Evolutionary conservation across 2,797 vertebrate species (phyloP).

Genomic region (Philypnodon macrostomus): DNA sequence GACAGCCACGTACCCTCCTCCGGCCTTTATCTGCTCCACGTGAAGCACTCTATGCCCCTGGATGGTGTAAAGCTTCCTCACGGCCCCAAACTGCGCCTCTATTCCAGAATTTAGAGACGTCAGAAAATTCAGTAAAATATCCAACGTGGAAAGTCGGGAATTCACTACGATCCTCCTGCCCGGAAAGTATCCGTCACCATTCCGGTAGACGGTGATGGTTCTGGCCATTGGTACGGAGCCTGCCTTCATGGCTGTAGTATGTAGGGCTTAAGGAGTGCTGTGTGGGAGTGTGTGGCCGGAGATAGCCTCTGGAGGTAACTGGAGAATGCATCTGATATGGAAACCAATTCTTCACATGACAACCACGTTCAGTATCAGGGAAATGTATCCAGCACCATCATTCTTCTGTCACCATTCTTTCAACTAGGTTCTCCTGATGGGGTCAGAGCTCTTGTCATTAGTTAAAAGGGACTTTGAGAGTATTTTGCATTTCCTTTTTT

Average conservation of each 20-base stretch:
- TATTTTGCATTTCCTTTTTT: no score
- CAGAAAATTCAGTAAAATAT: slow-evolving; percentile 75
- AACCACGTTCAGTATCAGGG: slow-evolving; percentile 19
- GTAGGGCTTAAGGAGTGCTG: background rate
- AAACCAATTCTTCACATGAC: slow-evolving; percentile 35
- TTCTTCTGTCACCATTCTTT: background rate
- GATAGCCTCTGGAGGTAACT: slow-evolving; percentile 48
- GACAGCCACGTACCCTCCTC: slow-evolving; percentile 74
- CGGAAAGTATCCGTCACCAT: slow-evolving; percentile 74
- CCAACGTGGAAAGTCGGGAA: slow-evolving; percentile 68
- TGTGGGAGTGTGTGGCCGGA: slow-evolving; percentile 2
- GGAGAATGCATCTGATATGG: slow-evolving; percentile 48
- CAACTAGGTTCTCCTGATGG: background rate
- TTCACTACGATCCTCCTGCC: slow-evolving; percentile 73
- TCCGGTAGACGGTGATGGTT: slow-evolving; percentile 74
- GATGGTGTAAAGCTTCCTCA: slow-evolving; percentile 74
- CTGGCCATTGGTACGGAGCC: slow-evolving; percentile 48
- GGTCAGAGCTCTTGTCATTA: no score
- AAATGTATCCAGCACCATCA: slow-evolving; percentile 18
- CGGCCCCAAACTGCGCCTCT: slow-evolving; percentile 70
- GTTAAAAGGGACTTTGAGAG: no score
- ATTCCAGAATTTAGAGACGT: slow-evolving; percentile 60
- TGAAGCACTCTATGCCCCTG: slow-evolving; percentile 59
- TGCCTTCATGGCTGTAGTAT: slow-evolving; percentile 3
- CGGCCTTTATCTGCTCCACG: slow-evolving; percentile 64